These are phyloP conservation scores for Conops quadrifasciatus DNA, from an alignment of 2,888 invertebrate genomes.

Conservation along the genomic window DNA sequence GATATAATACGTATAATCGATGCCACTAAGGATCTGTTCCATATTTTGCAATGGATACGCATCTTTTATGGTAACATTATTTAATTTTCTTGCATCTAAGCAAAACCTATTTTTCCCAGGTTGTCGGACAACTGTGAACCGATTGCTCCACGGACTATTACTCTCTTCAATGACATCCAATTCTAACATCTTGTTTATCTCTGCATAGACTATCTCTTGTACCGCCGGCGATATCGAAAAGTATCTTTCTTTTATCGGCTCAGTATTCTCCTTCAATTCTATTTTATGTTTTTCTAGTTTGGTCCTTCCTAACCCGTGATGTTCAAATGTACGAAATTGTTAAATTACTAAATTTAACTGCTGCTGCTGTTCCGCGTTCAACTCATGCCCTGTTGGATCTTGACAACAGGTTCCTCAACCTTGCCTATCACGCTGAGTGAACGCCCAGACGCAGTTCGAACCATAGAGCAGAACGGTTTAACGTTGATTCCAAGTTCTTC, in stretches of 20 bases:
- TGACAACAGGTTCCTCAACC: no score
- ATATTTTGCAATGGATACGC: no score
- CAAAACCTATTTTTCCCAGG: neutral
- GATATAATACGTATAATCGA: neutral
- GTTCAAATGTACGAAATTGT: neutral
- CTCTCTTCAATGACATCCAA: neutral
- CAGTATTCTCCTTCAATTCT: neutral
- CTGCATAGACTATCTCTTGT: neutral
- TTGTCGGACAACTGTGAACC: neutral
- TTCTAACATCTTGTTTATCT: neutral
- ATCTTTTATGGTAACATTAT: neutral
- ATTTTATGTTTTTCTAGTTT: neutral
- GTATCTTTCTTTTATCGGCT: slow-evolving; percentile 2
- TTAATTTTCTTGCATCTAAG: slow-evolving; percentile 6
- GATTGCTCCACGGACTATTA: no score
- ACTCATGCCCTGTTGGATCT: neutral
- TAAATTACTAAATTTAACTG: neutral
- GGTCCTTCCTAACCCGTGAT: neutral
- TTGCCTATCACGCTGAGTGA: neutral
- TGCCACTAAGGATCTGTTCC: no score
- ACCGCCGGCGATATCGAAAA: no score
- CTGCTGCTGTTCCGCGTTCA: neutral
- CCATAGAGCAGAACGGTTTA: neutral
- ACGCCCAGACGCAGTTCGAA: neutral
- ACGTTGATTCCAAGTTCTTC: neutral